These are phyloP conservation scores for Dastarcus helophoroides DNA, from an alignment of 2,888 invertebrate genomes.

Conservation along the genomic window DNA sequence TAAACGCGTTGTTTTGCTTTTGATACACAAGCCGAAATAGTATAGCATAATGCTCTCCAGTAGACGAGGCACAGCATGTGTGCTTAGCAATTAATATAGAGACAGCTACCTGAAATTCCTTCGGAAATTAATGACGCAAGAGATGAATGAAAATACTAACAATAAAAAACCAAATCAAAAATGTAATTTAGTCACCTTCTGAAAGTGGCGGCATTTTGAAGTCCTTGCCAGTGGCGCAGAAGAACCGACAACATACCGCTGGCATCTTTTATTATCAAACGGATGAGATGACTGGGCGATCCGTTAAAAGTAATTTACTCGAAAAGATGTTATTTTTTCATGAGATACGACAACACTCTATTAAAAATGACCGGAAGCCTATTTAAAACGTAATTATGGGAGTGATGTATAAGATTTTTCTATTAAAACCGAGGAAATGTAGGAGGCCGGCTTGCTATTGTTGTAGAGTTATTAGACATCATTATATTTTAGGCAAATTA, in stretches of 20 bases:
- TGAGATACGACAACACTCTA: slow-evolving; percentile 22
- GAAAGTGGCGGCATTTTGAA: slow-evolving; percentile 1
- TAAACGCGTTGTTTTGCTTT: no score
- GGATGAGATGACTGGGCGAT: slow-evolving; percentile 10
- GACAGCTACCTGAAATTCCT: slow-evolving; percentile 25
- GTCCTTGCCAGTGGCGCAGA: no score
- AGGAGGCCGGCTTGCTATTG: no score
- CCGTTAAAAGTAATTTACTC: slow-evolving; percentile 24
- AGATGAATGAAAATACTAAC: slow-evolving; percentile 28
- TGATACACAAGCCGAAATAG: no score
- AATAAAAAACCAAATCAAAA: slow-evolving; percentile 27
- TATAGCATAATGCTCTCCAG: no score
- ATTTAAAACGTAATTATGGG: slow-evolving; percentile 26
- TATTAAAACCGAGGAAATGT: no score
- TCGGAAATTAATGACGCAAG: slow-evolving; percentile 25
- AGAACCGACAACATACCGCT: no score
- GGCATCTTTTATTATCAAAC: neutral
- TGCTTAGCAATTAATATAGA: slow-evolving; percentile 14
- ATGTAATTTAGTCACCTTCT: slow-evolving; percentile 24
- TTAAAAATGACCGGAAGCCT: slow-evolving; percentile 26
- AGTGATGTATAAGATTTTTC: no score
- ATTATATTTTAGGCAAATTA: no score
- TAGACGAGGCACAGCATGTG: slow-evolving; percentile 3
- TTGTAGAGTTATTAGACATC: no score
- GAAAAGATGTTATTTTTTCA: slow-evolving; percentile 24